phyloP scores from a whole-genome alignment of 2,888 invertebrate genomes.

The Coenonympha arcania region DNA sequence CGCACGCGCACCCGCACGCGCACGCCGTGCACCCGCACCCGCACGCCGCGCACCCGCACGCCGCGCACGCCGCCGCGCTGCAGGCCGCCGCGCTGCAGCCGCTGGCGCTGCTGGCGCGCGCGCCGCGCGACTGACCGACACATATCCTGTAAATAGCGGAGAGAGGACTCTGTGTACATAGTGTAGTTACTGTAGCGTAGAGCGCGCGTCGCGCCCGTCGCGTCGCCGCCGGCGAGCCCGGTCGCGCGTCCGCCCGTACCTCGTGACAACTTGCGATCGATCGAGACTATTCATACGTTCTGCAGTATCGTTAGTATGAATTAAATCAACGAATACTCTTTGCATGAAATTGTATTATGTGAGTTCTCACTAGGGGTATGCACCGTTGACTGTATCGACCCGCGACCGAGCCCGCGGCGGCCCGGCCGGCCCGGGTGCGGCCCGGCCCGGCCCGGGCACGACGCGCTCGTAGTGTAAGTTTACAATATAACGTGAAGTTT shows the following conservation, averaged over 20 bases:
- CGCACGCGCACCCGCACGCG: constrained; percentile 40
- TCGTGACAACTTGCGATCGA: neutral
- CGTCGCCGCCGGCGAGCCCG: neutral
- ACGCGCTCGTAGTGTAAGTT: constrained; percentile 28
- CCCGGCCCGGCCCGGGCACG: neutral
- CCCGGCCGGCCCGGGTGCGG: neutral
- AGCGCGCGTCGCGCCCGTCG: neutral
- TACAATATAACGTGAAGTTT: constrained; percentile 35
- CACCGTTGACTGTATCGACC: neutral
- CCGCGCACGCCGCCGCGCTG: constrained; percentile 66
- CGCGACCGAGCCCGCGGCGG: constrained; percentile 1
- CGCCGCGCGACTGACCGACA: constrained; percentile 50
- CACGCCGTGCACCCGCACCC: constrained; percentile 42
- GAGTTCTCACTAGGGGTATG: neutral
- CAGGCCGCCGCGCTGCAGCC: constrained; percentile 47
- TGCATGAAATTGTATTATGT: too few relatives aligned
- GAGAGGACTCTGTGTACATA: constrained; percentile 30
- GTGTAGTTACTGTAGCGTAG: neutral
- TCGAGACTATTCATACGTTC: too few relatives aligned
- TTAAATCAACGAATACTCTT: too few relatives aligned
- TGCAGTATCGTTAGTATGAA: too few relatives aligned
- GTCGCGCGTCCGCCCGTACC: neutral
- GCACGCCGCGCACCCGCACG: too few relatives aligned
- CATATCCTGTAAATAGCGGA: constrained; percentile 39
- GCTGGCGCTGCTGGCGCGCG: constrained; percentile 57